phyloP scores from a whole-genome alignment of 2,888 invertebrate genomes.

The Euclidia mi region DNA sequence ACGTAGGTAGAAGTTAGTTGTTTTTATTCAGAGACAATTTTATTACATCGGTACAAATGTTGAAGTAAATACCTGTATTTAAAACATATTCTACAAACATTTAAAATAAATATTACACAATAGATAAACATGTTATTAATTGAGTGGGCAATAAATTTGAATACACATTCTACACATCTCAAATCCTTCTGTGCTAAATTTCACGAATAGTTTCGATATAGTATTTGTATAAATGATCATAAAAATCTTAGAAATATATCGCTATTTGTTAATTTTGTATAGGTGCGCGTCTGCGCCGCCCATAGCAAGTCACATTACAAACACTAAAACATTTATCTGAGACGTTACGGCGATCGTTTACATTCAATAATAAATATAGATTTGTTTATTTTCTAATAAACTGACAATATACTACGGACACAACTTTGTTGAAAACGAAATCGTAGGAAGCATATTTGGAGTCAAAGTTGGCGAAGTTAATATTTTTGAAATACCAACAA shows the following conservation, averaged over 20 bases:
- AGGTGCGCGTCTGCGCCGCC: constrained; percentile 27
- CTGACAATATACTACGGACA: constrained; percentile 40
- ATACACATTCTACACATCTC: constrained; percentile 70
- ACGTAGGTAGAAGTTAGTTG: constrained; percentile 45
- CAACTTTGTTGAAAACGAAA: constrained; percentile 22
- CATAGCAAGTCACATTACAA: constrained; percentile 38
- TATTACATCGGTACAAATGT: constrained; percentile 55
- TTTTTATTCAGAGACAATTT: constrained; percentile 58
- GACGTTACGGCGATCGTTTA: constrained; percentile 25
- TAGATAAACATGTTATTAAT: constrained; percentile 41
- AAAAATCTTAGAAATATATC: constrained; percentile 50
- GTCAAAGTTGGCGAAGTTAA: constrained; percentile 6
- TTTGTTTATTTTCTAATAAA: constrained; percentile 31
- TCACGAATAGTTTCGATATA: constrained; percentile 41
- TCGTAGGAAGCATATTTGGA: constrained; percentile 20
- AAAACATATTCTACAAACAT: constrained; percentile 40
- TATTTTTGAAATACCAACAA: constrained; percentile 22
- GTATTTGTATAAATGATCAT: constrained; percentile 48
- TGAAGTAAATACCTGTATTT: constrained; percentile 54
- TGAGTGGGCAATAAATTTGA: constrained; percentile 54
- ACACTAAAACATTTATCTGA: constrained; percentile 39
- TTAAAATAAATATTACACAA: constrained; percentile 40
- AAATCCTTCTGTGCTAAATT: constrained; percentile 80
- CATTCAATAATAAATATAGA: constrained; percentile 32
- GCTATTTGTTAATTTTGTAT: constrained; percentile 26